These are phyloP conservation scores for Leptoclinus maculatus DNA, from an alignment of 2,797 vertebrate genomes.

Conservation along the genomic window DNA sequence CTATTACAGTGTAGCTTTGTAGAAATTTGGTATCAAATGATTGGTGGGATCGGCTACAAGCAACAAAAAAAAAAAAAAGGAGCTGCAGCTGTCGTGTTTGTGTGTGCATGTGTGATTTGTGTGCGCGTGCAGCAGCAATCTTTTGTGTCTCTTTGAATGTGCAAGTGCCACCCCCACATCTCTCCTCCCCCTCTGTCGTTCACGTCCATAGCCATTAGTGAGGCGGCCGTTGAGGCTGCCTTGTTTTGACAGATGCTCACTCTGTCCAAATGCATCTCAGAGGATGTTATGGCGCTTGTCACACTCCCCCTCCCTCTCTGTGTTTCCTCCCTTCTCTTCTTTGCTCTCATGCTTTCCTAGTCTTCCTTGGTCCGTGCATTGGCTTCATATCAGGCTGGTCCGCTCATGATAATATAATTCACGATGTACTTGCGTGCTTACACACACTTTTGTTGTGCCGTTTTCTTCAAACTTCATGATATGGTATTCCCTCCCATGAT, in stretches of 20 bases:
- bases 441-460: slow-evolving; percentile 7
- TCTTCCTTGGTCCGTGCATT: slow-evolving; percentile 33
- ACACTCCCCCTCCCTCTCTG: slow-evolving; percentile 67
- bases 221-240: slow-evolving; percentile 81
- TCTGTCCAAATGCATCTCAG: slow-evolving; percentile 87
- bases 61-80: slow-evolving; percentile 33
- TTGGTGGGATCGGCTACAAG: slow-evolving; percentile 68
- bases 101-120: slow-evolving; percentile 40
- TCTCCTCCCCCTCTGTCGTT: slow-evolving; percentile 75
- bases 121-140: slow-evolving; percentile 23
- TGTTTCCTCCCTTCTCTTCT: slow-evolving; percentile 59
- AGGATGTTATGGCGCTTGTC: slow-evolving; percentile 85
- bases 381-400: slow-evolving; percentile 36
- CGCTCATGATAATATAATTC: slow-evolving; percentile 7
- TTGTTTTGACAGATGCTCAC: slow-evolving; percentile 88
- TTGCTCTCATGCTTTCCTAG: slow-evolving; percentile 42
- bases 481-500: slow-evolving; percentile 12
- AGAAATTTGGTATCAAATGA: slow-evolving; percentile 74
- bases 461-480: slow-evolving; percentile 2
- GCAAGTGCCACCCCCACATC: slow-evolving; percentile 53
- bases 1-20: slow-evolving; percentile 70
- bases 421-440: neutral
- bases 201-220: slow-evolving; percentile 83
- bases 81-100: slow-evolving; percentile 57
- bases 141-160: slow-evolving; percentile 67